Percentiles rank a stretch among this genome's conserved stretches.
phyloP scores from a whole-genome alignment of 2,888 invertebrate genomes.

The Melieria crassipennis region DNA sequence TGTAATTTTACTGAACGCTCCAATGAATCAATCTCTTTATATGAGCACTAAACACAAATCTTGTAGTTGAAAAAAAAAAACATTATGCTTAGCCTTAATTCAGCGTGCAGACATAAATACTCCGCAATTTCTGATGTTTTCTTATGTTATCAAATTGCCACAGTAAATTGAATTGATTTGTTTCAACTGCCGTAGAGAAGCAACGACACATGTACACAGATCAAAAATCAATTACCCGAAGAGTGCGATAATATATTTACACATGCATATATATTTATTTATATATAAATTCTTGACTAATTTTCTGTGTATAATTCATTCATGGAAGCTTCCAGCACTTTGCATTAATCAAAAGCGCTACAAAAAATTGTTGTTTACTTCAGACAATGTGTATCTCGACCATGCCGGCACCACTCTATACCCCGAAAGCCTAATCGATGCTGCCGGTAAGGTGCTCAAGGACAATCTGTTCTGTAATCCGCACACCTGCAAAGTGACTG shows the following conservation, averaged over 20 bases:
- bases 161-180: too few species aligned
- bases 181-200: too few species aligned
- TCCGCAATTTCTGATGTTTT: too few species aligned
- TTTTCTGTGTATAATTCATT: background rate
- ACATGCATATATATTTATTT: background rate
- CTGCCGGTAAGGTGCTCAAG: conserved; percentile 73
- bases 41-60: too few species aligned
- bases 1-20: too few species aligned
- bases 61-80: too few species aligned
- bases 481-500: conserved; percentile 85
- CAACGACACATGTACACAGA: too few species aligned
- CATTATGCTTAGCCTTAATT: too few species aligned
- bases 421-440: conserved; percentile 77
- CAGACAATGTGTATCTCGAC: conserved; percentile 84
- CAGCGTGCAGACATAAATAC: too few species aligned
- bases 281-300: background rate
- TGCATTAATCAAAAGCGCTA: background rate
- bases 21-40: too few species aligned
- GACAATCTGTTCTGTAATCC: conserved; percentile 89
- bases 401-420: conserved; percentile 89
- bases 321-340: background rate
- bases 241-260: background rate
- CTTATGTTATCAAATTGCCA: too few species aligned
- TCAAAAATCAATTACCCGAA: too few species aligned
- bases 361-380: conserved; percentile 8